Evolutionary conservation across 2,797 vertebrate genomes (phyloP).

Genomic region (Bradypodion pumilum): DNA sequence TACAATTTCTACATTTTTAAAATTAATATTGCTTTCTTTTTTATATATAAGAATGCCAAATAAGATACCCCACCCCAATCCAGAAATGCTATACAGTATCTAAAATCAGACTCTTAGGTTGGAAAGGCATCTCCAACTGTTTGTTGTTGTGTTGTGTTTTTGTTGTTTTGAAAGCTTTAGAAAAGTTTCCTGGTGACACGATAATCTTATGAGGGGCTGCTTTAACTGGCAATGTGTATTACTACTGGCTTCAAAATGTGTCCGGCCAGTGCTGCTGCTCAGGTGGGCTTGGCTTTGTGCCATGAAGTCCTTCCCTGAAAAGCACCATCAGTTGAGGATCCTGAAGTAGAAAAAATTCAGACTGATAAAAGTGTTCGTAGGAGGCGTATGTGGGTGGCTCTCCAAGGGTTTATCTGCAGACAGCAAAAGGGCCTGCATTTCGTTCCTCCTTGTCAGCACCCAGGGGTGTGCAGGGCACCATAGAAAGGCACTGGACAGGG

Average conservation of each 20-base stretch:
- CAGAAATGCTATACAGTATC: neutral
- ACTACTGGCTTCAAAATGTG: neutral
- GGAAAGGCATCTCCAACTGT: neutral
- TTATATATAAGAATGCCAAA: neutral
- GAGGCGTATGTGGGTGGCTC: neutral
- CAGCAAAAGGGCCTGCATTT: neutral
- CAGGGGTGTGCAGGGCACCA: too few relatives aligned
- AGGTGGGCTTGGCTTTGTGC: too few relatives aligned
- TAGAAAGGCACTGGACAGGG: too few relatives aligned
- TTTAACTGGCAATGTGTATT: neutral
- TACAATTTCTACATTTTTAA: too few relatives aligned
- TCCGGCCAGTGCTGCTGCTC: neutral
- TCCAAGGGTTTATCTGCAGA: neutral
- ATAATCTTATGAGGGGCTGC: neutral
- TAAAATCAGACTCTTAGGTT: neutral
- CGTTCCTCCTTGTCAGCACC: slow-evolving; percentile 31
- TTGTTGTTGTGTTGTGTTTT: too few relatives aligned
- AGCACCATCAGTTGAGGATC: neutral
- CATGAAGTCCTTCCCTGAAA: neutral
- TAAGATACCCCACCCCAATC: too few relatives aligned
- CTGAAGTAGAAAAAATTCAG: neutral
- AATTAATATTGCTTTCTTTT: neutral
- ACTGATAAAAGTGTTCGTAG: neutral
- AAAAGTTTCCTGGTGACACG: too few relatives aligned
- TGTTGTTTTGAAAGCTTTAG: too few relatives aligned